These are phyloP conservation scores for Parapristionchus giblindavisi DNA, from an alignment of 2,888 invertebrate genomes.

Conservation along the genomic window DNA sequence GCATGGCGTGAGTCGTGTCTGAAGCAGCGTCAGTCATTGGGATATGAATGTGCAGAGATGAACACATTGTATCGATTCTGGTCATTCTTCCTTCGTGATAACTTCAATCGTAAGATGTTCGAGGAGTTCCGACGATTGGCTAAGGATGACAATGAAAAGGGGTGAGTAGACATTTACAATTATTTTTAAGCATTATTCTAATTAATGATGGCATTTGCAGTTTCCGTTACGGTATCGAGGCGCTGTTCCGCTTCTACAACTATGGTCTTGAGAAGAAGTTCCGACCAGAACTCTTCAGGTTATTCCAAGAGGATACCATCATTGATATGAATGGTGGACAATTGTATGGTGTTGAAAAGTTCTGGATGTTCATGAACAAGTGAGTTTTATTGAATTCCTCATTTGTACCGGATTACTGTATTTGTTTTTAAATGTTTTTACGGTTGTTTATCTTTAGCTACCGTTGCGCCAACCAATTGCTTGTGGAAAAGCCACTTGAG, in stretches of 20 bases:
- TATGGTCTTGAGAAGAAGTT: slow-evolving; percentile 96
- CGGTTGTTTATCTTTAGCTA: slow-evolving; percentile 44
- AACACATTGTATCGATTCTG: slow-evolving; percentile 98
- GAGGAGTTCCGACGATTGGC: slow-evolving; percentile 91
- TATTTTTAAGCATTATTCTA: neutral
- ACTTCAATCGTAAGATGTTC: slow-evolving; percentile 98
- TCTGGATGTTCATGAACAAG: slow-evolving; percentile 93
- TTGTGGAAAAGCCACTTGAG: slow-evolving; percentile 71
- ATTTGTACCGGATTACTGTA: neutral
- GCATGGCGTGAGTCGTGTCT: slow-evolving; percentile 93
- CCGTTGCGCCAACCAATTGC: slow-evolving; percentile 63
- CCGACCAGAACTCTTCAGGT: slow-evolving; percentile 90
- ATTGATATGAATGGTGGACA: slow-evolving; percentile 77
- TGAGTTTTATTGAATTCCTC: slow-evolving; percentile 28
- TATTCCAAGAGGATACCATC: slow-evolving; percentile 81
- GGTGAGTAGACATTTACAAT: slow-evolving; percentile 78
- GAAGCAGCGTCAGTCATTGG: slow-evolving; percentile 90
- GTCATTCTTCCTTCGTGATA: slow-evolving; percentile 98
- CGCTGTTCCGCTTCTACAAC: slow-evolving; percentile 91
- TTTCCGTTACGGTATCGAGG: slow-evolving; percentile 76
- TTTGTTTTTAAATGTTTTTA: neutral
- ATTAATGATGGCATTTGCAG: slow-evolving; percentile 45
- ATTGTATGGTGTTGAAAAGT: slow-evolving; percentile 96
- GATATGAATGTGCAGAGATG: slow-evolving; percentile 97
- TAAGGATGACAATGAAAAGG: slow-evolving; percentile 88